These are phyloP conservation scores for Oxyura jamaicensis DNA, from an alignment of 2,113 vertebrate genomes.

Conservation along the genomic window DNA sequence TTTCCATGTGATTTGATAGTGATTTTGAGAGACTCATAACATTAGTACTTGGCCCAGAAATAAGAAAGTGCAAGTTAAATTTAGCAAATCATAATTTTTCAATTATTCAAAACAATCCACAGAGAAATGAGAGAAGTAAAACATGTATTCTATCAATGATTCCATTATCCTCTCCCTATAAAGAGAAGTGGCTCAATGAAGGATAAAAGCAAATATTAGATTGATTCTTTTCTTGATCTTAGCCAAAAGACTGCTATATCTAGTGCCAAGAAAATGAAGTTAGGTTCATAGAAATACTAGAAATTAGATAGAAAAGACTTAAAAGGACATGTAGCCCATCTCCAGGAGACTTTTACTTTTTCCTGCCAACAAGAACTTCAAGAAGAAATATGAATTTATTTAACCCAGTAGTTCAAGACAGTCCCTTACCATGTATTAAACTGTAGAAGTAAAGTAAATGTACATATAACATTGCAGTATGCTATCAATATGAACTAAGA, in stretches of 20 bases:
- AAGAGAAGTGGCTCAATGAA: slow-evolving; percentile 25
- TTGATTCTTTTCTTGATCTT: slow-evolving; percentile 37
- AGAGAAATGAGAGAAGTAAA: slow-evolving; percentile 16
- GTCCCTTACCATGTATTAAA: background rate
- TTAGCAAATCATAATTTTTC: slow-evolving; percentile 26
- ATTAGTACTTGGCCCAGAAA: background rate
- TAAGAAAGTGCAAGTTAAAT: slow-evolving; percentile 22
- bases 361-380: slow-evolving; percentile 27
- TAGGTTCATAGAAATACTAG: slow-evolving; percentile 20
- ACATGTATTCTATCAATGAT: background rate
- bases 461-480: background rate
- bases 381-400: slow-evolving; percentile 38
- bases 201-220: slow-evolving; percentile 52
- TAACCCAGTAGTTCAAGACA: background rate
- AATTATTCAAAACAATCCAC: slow-evolving; percentile 37
- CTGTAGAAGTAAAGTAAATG: background rate
- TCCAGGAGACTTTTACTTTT: slow-evolving; percentile 10
- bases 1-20: background rate
- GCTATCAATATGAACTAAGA: background rate
- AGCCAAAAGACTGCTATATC: background rate
- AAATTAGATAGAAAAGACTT: slow-evolving; percentile 25
- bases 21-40: background rate
- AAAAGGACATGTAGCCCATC: background rate
- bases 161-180: slow-evolving; percentile 22
- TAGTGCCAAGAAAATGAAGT: slow-evolving; percentile 36